Conservation (phyloP, 2,797 vertebrate species). For the Ceyx erithaca region DNA sequence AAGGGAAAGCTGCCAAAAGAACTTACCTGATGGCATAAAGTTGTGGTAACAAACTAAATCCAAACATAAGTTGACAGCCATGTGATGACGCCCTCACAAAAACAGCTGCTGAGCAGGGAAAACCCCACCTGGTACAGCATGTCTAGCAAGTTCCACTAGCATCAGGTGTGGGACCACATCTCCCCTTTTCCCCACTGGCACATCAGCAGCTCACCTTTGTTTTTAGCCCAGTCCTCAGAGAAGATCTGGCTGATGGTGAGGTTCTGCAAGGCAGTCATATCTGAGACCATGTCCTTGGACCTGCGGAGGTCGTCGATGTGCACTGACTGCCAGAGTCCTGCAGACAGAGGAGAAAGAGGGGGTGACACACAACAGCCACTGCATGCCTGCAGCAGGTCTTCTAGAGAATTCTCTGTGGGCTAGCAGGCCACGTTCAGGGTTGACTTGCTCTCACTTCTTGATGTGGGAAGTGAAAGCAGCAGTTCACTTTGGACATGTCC, state of each 20-base stretch:
- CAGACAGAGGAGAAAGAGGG: neutral
- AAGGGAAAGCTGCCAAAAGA: neutral
- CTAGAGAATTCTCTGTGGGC: neutral
- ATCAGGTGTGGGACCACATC: neutral
- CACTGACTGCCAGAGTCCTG: constrained; percentile 92
- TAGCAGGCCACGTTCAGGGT: neutral
- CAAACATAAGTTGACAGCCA: neutral
- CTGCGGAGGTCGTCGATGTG: constrained; percentile 93
- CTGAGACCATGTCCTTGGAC: constrained; percentile 87
- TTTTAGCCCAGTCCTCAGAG: constrained; percentile 47
- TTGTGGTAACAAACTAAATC: neutral
- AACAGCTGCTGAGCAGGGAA: neutral
- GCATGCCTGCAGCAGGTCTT: neutral
- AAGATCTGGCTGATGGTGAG: constrained; percentile 92
- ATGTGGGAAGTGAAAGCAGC: neutral
- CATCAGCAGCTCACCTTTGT: constrained; percentile 71
- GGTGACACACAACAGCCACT: too few relatives aligned
- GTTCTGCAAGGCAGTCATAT: constrained; percentile 87
- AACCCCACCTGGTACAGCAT: too few relatives aligned
- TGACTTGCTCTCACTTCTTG: neutral
- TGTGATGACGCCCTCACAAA: neutral
- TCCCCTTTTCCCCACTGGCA: neutral
- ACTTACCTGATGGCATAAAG: neutral
- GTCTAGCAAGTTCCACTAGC: neutral
- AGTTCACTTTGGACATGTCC: accelerated